Conservation (phyloP, 2,888 invertebrate genomes). For the Penaeus monodon region DNA sequence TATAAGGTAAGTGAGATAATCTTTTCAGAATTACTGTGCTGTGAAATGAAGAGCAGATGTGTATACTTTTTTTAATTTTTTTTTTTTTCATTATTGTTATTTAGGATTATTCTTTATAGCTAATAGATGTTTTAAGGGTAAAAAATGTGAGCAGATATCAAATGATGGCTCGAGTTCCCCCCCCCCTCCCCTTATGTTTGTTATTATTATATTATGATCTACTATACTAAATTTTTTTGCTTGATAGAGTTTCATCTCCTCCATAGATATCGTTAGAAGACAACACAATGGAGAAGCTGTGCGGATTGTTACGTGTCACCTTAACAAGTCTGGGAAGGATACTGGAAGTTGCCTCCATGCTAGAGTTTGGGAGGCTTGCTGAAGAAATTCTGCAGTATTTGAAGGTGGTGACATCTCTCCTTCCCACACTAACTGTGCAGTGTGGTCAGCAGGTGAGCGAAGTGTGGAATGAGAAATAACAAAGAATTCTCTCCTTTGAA, state of each 20-base stretch:
- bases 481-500: too few relatives aligned
- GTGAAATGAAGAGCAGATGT: not conserved
- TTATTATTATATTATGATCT: too few relatives aligned
- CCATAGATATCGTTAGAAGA: slow-evolving; percentile 77
- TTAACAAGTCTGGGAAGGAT: slow-evolving; percentile 79
- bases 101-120: not conserved
- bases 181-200: too few relatives aligned
- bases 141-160: too few relatives aligned
- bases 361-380: slow-evolving; percentile 80
- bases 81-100: slow-evolving; percentile 15
- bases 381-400: slow-evolving; percentile 86
- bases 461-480: not conserved
- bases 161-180: too few relatives aligned
- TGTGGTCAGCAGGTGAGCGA: slow-evolving; percentile 81
- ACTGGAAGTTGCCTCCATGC: slow-evolving; percentile 78
- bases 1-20: slow-evolving; percentile 55
- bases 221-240: too few relatives aligned
- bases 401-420: slow-evolving; percentile 79
- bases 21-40: not conserved
- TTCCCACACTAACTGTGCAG: slow-evolving; percentile 79
- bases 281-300: slow-evolving; percentile 81
- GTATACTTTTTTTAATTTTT: not conserved
- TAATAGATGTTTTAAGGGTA: not conserved
- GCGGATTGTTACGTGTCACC: slow-evolving; percentile 77
- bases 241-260: too few relatives aligned